phyloP scores from a whole-genome alignment of 2,888 invertebrate genomes.

The Oasisia sp. region DNA sequence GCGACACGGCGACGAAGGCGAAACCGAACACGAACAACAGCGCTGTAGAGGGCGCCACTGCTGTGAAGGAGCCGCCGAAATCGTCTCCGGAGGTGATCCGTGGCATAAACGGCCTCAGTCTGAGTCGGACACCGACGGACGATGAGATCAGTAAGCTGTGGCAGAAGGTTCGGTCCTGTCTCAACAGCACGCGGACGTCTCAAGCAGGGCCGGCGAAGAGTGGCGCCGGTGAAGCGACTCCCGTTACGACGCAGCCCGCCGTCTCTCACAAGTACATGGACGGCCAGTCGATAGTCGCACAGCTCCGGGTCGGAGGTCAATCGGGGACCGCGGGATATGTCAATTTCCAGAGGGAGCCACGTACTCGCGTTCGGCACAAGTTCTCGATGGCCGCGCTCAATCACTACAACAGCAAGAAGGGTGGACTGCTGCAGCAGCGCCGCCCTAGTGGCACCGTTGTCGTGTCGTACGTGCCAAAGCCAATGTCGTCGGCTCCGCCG shows the following conservation, averaged over 20 bases:
- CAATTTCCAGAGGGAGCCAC: background rate
- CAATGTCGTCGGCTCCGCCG: background rate
- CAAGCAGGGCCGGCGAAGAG: background rate
- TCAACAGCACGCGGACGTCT: conserved; percentile 35
- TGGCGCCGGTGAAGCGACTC: background rate
- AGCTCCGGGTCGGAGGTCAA: conserved; percentile 19
- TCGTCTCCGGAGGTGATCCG: conserved; percentile 26
- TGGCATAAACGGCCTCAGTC: conserved; percentile 36
- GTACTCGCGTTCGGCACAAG: conserved; percentile 26
- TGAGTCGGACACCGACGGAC: conserved; percentile 64
- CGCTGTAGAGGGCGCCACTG: background rate
- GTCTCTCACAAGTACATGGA: conserved; percentile 57
- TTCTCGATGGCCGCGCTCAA: conserved; percentile 35
- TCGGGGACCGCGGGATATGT: background rate
- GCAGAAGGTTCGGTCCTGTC: conserved; percentile 61
- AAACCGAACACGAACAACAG: background rate
- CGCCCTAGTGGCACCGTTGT: background rate
- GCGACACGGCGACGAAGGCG: background rate
- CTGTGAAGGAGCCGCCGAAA: background rate
- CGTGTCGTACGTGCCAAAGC: background rate
- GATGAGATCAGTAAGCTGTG: conserved; percentile 64
- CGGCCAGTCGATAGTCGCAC: conserved; percentile 42
- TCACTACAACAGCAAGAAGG: conserved; percentile 13
- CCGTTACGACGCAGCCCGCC: background rate
- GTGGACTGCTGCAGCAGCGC: conserved; percentile 30